Conservation (phyloP, 2,888 invertebrate species). For the Habrosyne pyritoides region DNA sequence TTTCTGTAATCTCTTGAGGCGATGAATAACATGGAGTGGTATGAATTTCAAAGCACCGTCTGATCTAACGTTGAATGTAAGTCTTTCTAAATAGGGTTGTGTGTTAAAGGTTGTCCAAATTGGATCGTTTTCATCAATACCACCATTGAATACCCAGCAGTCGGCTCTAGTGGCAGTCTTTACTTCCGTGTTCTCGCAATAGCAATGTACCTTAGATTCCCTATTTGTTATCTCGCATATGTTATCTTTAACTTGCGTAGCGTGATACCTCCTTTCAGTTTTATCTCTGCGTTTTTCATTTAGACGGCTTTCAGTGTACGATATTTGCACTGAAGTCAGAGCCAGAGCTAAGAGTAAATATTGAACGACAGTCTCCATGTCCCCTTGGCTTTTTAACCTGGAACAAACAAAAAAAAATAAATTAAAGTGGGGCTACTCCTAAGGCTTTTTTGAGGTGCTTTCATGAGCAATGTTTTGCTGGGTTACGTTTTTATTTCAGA, state of each 20-base stretch:
- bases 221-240: constrained; percentile 83
- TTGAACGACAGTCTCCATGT: constrained; percentile 76
- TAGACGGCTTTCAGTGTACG: constrained; percentile 78
- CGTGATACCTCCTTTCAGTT: constrained; percentile 72
- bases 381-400: constrained; percentile 61
- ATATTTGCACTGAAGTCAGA: constrained; percentile 81
- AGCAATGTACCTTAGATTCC: constrained; percentile 85
- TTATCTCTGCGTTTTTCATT: constrained; percentile 82
- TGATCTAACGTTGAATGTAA: constrained; percentile 88
- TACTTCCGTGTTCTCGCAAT: constrained; percentile 84
- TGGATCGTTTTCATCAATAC: constrained; percentile 86
- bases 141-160: constrained; percentile 90
- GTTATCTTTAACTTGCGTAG: constrained; percentile 74
- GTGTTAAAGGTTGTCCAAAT: constrained; percentile 89
- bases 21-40: constrained; percentile 87
- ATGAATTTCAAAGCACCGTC: constrained; percentile 88
- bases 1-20: constrained; percentile 86
- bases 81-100: constrained; percentile 86
- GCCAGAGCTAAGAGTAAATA: constrained; percentile 80
- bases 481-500: no score
- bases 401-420: constrained; percentile 63
- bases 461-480: background rate
- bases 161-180: constrained; percentile 87
- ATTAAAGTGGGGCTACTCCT: constrained; percentile 12
- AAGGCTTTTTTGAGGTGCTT: constrained; percentile 1